Base-by-base conservation (phyloP, 2,888 invertebrate genomes). In the Ceriagrion tenellum region DNA sequence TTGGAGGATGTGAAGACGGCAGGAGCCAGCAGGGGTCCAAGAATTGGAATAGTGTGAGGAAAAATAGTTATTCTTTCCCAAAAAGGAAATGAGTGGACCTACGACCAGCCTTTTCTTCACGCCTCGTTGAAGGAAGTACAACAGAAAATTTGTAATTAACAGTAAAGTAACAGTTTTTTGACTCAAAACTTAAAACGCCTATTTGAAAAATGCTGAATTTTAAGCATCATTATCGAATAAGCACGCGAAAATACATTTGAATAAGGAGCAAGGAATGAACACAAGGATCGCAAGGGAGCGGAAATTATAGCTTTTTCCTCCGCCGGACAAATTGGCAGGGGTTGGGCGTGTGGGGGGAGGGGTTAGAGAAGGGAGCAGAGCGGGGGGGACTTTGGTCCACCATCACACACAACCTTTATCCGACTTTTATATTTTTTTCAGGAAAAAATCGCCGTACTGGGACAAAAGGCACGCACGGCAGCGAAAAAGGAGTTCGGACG, bases 401-500 rank as follows among this genome's bases (percentile, higher is more conserved):
- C 74, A 35, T 0, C 69, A 3, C 69, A 59, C 59, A 59, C 69
- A 69, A 69, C 69, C 69, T 26, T 69, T 69, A 69, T 69, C 69
- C 69, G 59, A 59, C 20, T 59, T 20, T 69, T 59, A 13, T 69
- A 69, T 69, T 69, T 69, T 69, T 69, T n/a, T 20, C 69, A 1
- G 23, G 26, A 81, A 81, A 81, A 81, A 81, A 81, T 81, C 35
- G 81, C 81, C 81, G 12, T 35, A n/a, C 10, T 18, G 30, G 35
- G 35, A 81, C 81, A 81, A 81, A 81, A 81, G 81, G 35, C 81
- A 81, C 81, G 81, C 81, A 81, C 81, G 16, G 81, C 81, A 35
- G 35, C 30, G 81, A 35, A 16, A 81, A 26, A 81, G 81, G 69
- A n/a, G 69, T 12, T 6, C 0, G 69, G 20, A 26, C 35, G 35